These are phyloP conservation scores for Scelioninae gen. 1 DNA, from an alignment of 2,888 invertebrate genomes.

Conservation along the genomic window DNA sequence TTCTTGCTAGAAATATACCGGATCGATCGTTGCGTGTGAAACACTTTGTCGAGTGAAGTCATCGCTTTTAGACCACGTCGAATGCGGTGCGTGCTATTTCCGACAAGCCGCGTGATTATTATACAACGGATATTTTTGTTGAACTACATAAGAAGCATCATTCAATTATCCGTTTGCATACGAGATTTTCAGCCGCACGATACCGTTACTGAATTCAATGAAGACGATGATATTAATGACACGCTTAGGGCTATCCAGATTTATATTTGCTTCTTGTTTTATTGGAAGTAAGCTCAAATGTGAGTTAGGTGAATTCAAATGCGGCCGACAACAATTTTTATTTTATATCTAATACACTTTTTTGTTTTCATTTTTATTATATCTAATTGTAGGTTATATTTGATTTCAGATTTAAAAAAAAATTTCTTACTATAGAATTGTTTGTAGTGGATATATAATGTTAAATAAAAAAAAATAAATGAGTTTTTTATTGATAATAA, in stretches of 20 bases:
- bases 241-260: constrained; percentile 3
- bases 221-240: constrained; percentile 12
- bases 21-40: constrained; percentile 36
- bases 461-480: too few species aligned
- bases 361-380: too few species aligned
- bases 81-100: constrained; percentile 26
- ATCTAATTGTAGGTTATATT: too few species aligned
- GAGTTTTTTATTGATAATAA: too few species aligned
- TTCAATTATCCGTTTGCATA: constrained; percentile 44
- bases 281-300: not conserved
- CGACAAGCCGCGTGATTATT: constrained; percentile 20
- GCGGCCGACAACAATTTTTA: too few species aligned
- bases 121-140: constrained; percentile 48
- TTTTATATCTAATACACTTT: too few species aligned
- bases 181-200: constrained; percentile 40
- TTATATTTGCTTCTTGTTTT: not conserved
- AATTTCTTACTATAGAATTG: too few species aligned
- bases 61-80: constrained; percentile 23
- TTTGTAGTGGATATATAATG: too few species aligned
- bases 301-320: not conserved
- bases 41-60: constrained; percentile 19
- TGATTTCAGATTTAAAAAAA: too few species aligned
- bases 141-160: constrained; percentile 47
- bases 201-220: constrained; percentile 41
- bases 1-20: constrained; percentile 11